Percentiles rank a stretch among this genome's conserved stretches.
Conservation (phyloP, 2,888 invertebrate genomes). For the Noctua comes region DNA sequence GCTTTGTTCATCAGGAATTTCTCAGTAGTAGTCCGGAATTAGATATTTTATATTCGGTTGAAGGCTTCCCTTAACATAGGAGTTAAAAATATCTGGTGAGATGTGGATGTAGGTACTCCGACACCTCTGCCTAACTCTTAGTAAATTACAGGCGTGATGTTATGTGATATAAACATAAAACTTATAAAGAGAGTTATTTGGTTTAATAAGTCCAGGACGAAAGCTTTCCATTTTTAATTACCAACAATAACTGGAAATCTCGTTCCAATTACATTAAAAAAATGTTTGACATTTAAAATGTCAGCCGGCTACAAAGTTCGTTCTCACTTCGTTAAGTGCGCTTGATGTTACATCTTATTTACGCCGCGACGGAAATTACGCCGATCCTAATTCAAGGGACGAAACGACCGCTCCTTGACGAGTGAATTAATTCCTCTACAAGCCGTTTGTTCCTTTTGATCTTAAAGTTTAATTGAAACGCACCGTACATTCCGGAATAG, state of each 20-base stretch:
- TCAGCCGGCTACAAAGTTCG: slow-evolving; percentile 50
- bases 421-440: slow-evolving; percentile 62
- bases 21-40: background rate
- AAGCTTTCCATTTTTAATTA: background rate
- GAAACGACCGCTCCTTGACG: slow-evolving; percentile 57
- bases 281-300: slow-evolving; percentile 46
- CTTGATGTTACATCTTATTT: slow-evolving; percentile 55
- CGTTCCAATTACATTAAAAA: slow-evolving; percentile 35
- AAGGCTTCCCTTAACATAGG: background rate
- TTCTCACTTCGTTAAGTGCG: slow-evolving; percentile 52
- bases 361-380: slow-evolving; percentile 61
- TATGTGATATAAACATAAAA: background rate
- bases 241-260: background rate
- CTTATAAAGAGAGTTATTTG: background rate
- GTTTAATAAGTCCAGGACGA: background rate
- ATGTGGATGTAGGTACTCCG: background rate
- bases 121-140: background rate
- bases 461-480: slow-evolving; percentile 64
- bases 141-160: background rate
- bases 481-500: slow-evolving; percentile 20
- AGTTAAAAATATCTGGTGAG: background rate
- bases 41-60: background rate
- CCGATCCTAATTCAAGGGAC: slow-evolving; percentile 61
- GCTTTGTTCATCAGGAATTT: background rate
- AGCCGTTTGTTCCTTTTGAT: slow-evolving; percentile 66